Percentiles rank a stretch among this genome's conserved stretches.
Conservation (phyloP, 2,113 vertebrate genomes). For the Callospermophilus lateralis region DNA sequence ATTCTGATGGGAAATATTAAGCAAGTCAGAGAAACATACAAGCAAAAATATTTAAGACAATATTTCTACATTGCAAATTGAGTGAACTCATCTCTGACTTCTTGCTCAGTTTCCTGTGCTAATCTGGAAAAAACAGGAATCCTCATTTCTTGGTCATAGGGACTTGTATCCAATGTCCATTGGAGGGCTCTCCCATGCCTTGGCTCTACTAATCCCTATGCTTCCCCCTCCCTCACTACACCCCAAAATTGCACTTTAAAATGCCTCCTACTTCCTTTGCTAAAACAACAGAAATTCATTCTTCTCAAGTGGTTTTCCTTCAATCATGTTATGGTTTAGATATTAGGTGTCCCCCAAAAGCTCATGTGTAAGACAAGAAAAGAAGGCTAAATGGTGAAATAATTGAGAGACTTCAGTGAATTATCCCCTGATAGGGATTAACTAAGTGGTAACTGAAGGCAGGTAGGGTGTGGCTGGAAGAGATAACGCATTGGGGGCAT, state of each 20-base stretch:
- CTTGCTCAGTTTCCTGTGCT: slow-evolving; percentile 6
- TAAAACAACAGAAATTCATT: neutral
- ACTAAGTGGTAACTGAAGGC: no score
- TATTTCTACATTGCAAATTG: neutral
- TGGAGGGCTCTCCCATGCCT: neutral
- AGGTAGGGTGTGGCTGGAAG: no score
- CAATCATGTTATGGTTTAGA: neutral
- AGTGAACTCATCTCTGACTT: neutral
- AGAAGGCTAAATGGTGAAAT: no score
- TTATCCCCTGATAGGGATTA: no score
- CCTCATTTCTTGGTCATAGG: neutral
- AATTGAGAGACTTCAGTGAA: no score
- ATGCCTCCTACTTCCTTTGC: neutral
- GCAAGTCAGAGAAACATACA: neutral
- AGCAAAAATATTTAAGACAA: neutral
- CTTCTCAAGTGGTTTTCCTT: neutral
- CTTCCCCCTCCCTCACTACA: no score
- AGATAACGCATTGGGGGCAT: no score
- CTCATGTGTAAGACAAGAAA: no score
- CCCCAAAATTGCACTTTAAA: neutral
- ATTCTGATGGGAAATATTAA: neutral
- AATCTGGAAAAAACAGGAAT: neutral
- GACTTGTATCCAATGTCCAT: neutral
- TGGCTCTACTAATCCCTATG: neutral
- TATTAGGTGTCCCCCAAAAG: no score